Base-by-base conservation (phyloP, 2,888 invertebrate genomes). In the Platynereis dumerilii region DNA sequence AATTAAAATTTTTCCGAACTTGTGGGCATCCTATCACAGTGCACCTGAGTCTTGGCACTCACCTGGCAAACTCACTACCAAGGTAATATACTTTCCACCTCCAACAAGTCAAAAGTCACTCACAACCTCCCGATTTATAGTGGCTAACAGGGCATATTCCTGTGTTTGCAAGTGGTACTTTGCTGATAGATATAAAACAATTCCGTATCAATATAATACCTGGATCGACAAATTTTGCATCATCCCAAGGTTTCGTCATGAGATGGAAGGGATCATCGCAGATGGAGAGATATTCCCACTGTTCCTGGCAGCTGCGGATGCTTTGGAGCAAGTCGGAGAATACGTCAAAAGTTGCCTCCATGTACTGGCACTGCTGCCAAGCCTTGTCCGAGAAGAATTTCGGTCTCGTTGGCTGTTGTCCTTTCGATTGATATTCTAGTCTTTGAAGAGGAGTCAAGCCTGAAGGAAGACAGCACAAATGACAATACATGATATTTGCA, bases 291-390 rank as follows among this genome's bases (percentile, higher is more conserved):
- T 58, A 26, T 24, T 75, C 66, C 83, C 83, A 83, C 69, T 83
- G 83, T 44, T 65, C 55, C 2, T 68, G 66, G 65, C 75, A 71
- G 54, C 74, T 75, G 55, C 76, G 69, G 28, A 83, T 69, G 61
- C 80, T 79, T 3, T 75, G 72, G 64, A 80, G 79, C 27, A 83
- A 74, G 10, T 72, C 68, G 20, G 66, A 65, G 65, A 79, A 80
- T 28, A 57, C 65, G 7, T 73, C 69, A 26, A 81, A 64, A 0
- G 72, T 75, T n/a, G 75, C 74, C 61, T 81, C 81, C 58, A 82
- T 69, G 63, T 78, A 75, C 69, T 80, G 80, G 62, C 81, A 82
- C 65, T 79, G 80, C 26, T 68, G 65, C 81, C 82, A 82, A 68
- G 71, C 74, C 17, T 73, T 65, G 22, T 76, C 78, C 1, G 70